phyloP scores from a whole-genome alignment of 2,113 vertebrate species.

The Xenopus borealis region DNA sequence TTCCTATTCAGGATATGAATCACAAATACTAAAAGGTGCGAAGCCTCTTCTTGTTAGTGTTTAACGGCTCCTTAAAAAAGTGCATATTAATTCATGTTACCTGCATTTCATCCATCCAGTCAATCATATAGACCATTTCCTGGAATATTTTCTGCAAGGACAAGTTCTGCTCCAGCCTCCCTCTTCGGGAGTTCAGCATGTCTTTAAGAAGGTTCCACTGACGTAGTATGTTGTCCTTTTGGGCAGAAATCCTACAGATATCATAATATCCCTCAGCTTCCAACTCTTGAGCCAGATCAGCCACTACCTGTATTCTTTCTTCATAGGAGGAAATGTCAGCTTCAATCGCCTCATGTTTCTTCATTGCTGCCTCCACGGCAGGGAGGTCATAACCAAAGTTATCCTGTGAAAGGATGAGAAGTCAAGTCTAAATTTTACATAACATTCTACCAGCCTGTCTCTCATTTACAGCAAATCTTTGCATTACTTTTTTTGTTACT shows the following conservation, averaged over 20 bases:
- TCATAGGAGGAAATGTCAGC: constrained; percentile 92
- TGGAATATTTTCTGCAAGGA: constrained; percentile 92
- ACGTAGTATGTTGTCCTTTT: constrained; percentile 88
- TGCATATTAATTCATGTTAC: constrained; percentile 49
- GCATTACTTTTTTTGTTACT: background rate
- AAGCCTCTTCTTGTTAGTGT: too few relatives aligned
- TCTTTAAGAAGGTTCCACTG: constrained; percentile 88
- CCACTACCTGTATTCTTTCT: constrained; percentile 84
- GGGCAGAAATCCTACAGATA: constrained; percentile 75
- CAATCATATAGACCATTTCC: constrained; percentile 98
- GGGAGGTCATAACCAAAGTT: constrained; percentile 95
- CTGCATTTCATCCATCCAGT: constrained; percentile 98
- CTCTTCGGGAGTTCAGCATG: constrained; percentile 74
- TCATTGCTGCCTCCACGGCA: constrained; percentile 92
- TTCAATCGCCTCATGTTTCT: constrained; percentile 95
- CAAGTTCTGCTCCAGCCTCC: constrained; percentile 86
- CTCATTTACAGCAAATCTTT: background rate
- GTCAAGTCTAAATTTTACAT: background rate
- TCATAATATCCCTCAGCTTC: constrained; percentile 88
- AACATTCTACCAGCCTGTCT: background rate
- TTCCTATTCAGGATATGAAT: too few relatives aligned
- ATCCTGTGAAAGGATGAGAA: constrained; percentile 65
- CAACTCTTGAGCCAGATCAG: constrained; percentile 82
- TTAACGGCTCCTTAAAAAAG: too few relatives aligned
- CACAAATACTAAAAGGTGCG: too few relatives aligned